Evolutionary conservation across 2,888 invertebrate genomes (phyloP), one percentile per base, ranked within the genome.

Genomic region (Teinopalpus imperialis): DNA sequence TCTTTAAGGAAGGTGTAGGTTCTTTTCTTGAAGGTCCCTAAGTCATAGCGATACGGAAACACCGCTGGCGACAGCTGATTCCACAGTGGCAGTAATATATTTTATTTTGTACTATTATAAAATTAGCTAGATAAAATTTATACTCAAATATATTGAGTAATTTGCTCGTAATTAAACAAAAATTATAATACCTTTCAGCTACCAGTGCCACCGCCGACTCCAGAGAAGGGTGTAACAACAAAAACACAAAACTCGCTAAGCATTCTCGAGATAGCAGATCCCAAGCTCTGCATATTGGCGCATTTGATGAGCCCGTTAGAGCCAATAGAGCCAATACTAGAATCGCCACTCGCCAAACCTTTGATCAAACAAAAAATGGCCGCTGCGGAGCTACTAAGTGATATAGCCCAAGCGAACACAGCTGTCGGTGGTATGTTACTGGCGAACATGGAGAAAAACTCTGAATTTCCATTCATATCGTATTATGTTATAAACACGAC

Each of bases 271-370:
- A 94, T 97, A 48, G 95, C 96, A 44, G 97, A 97, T 81, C 97
- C 97, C 1, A 97, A 97, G 77, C 90, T 95, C 56, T 96, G 95
- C 80, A 93, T 97, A 63, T 85, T 96, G 52, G 95, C 96, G 39
- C 97, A 97, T 74, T 90, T 97, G 57, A 97, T 97, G 96, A 95
- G 96, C 60, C 95, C 95, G 0, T 73, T 97, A 66, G 96, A 96
- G 72, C 93, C 96, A 1, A 93, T 96, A 56, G 96, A 96, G 76
- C 96, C 96, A 3, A 90, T 95, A 41, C 81, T 96, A 61, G 97
- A 97, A 78, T 95, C 96, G 2, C 96, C 96, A 0, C 87, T 96
- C 44, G 91, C 94, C 13, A 93, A 94, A 74, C 96, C 96, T 1
- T 77, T 96, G 57, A 90, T 93, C 43, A 92, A 94, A 63, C 96